These are phyloP conservation scores for Todiramphus chloris DNA, from an alignment of 2,113 vertebrate genomes.

Conservation along the genomic window DNA sequence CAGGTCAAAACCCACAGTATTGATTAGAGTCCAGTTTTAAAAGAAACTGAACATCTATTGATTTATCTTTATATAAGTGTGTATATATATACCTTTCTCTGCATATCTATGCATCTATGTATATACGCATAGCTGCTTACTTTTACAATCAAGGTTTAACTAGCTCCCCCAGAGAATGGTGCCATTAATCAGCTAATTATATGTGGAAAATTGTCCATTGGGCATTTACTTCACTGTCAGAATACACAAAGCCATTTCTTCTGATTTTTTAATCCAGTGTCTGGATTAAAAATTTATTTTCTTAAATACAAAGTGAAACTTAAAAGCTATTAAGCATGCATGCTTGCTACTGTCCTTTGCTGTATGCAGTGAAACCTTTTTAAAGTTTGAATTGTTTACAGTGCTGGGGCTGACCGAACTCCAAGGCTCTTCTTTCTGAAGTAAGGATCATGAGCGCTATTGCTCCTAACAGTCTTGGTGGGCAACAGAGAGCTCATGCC, in stretches of 20 bases:
- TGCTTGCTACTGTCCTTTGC: background rate
- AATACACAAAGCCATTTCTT: background rate
- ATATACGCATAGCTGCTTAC: background rate
- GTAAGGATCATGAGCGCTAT: background rate
- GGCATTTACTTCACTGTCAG: background rate
- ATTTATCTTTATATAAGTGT: background rate
- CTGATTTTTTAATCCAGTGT: background rate
- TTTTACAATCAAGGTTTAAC: background rate
- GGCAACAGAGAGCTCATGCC: background rate
- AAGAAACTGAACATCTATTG: background rate
- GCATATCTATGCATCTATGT: background rate
- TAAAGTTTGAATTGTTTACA: background rate
- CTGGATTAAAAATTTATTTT: background rate
- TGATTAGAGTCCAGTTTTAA: background rate
- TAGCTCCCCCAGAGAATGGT: background rate
- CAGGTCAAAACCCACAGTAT: background rate
- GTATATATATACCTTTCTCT: rapidly evolving
- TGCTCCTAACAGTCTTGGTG: background rate
- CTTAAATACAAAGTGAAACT: background rate
- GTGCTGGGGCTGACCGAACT: background rate
- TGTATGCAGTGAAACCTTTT: background rate
- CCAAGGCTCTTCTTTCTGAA: background rate
- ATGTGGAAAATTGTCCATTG: background rate
- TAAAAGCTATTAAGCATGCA: background rate
- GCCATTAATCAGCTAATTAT: background rate